These are phyloP conservation scores for Protosalanx chinensis DNA, from an alignment of 2,797 vertebrate genomes.

Conservation along the genomic window DNA sequence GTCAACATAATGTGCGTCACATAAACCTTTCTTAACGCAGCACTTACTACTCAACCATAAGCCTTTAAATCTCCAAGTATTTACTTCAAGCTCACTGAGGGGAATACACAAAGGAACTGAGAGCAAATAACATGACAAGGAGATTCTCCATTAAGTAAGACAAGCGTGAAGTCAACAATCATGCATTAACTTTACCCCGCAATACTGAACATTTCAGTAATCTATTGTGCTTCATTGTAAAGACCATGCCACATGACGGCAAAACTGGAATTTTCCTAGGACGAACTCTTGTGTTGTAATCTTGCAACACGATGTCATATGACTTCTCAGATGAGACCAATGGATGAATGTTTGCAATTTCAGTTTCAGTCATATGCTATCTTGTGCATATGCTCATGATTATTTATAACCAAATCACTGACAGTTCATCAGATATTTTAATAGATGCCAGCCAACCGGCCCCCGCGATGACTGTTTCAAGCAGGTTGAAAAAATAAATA, in stretches of 20 bases:
- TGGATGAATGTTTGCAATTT: background rate
- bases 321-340: too few species aligned
- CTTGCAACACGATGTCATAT: background rate
- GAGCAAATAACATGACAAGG: slow-evolving; percentile 20
- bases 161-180: slow-evolving; percentile 15
- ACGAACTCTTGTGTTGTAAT: background rate
- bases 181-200: too few species aligned
- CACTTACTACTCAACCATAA: slow-evolving; percentile 19
- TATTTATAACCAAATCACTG: background rate
- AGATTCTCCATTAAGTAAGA: slow-evolving; percentile 21
- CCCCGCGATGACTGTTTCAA: too few species aligned
- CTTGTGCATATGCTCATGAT: background rate
- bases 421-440: background rate
- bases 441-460: background rate
- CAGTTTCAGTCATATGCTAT: background rate
- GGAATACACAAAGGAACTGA: slow-evolving; percentile 1
- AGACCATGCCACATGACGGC: too few species aligned
- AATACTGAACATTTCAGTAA: too few species aligned
- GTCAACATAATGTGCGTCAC: background rate
- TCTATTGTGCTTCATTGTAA: too few species aligned
- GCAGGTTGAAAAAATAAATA: background rate
- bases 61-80: slow-evolving; percentile 12
- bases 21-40: slow-evolving; percentile 9
- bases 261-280: background rate
- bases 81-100: slow-evolving; percentile 20